phyloP scores from a whole-genome alignment of 2,888 invertebrate species.

The Brenthis hecate region DNA sequence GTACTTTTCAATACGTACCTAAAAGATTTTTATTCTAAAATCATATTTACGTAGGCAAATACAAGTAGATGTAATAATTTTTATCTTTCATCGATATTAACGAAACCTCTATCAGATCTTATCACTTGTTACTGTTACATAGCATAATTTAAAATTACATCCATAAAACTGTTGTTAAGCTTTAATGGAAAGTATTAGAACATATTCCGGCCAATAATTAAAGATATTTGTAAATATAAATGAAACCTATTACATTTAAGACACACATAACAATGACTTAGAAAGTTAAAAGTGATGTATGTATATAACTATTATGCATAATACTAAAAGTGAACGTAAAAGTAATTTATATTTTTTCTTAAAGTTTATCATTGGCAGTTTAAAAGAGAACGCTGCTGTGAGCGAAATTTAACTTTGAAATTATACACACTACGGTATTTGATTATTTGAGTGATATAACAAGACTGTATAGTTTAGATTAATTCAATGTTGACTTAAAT shows the following conservation, averaged over 20 bases:
- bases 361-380: no score
- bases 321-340: conserved; percentile 14
- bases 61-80: conserved; percentile 20
- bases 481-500: no score
- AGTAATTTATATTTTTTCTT: not conserved
- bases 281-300: conserved; percentile 2
- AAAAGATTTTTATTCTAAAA: not conserved
- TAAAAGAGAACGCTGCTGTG: no score
- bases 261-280: not conserved
- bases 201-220: not conserved
- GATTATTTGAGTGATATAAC: no score
- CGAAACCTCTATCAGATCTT: conserved; percentile 41
- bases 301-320: not conserved
- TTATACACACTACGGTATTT: no score
- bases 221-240: not conserved
- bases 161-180: conserved; percentile 40
- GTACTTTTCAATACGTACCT: no score
- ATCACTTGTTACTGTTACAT: conserved; percentile 38
- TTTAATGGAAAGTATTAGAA: conserved; percentile 1
- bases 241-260: no score
- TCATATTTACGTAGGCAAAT: not conserved
- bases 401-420: no score
- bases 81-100: conserved; percentile 39
- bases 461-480: no score
- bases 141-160: conserved; percentile 38